Base-by-base conservation (phyloP, 2,888 invertebrate genomes). In the Deilephila elpenor region DNA sequence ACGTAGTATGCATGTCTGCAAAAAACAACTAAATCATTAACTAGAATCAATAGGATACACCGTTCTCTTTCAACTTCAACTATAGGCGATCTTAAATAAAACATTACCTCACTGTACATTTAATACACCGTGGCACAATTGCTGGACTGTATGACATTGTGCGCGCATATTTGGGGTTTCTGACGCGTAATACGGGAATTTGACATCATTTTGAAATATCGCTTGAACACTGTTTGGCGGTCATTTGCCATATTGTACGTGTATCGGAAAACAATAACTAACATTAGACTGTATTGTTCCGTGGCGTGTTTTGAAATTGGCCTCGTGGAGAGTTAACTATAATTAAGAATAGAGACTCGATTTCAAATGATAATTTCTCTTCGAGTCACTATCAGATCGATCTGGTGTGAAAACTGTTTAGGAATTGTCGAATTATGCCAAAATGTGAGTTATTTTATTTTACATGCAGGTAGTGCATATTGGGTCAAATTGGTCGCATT, bases 151-250 rank as follows among this genome's bases (percentile, higher is more conserved):
- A 34, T 37, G 19, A 62, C 62, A 32, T 56, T 56, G n/a, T 56
- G 56, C 6, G 56, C 70, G 73, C 67, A 29, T 72, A 72, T 75
- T 78, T 75, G 80, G 71, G 59, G 7, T 5, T 59, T 20, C 11
- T 74, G 75, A 71, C 75, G 74, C 34, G 53, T 64, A 56, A 64
- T 37, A 8, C 56, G 64, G 25, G 37, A 59, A 64, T 72, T 72
- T 64, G 64, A 64, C 72, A 34, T 17, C 59, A 20, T 72, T 72
- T 29, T 61, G 44, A 37, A 64, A 64, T 37, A 64, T n/a, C 64
- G 64, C n/a, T n/a, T 3, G 37, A 25, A 44, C 25, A 37, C 51
- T 11, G 20, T 25, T 67, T 25, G 25, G 44, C 14, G 25, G 7
- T 67, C 67, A 51, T 67, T 67, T 67, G 44, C 20, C 67, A 51